Evolutionary conservation across 2,888 invertebrate species (phyloP), one percentile per base, ranked within the genome.

Genomic region (Lasioglossum oenotherae): DNA sequence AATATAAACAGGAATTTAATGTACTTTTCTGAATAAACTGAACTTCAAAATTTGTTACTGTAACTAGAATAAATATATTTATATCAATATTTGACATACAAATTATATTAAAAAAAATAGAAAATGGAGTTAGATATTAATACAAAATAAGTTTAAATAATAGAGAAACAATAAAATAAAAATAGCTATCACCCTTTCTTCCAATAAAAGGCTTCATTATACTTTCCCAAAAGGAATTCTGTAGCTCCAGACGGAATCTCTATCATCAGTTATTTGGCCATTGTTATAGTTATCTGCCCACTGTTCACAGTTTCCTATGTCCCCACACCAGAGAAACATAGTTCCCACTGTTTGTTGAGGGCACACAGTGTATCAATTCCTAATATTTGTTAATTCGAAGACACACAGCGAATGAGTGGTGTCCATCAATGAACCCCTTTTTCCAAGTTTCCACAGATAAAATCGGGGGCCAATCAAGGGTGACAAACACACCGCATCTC

Each of bases 311-410:
- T 64, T 44, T 16, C 16, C 53, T 8, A 23, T 64, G 16, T 57
- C 41, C 53, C 49, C 64, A 31, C 14, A 16, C 31, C 64, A 64
- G 64, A 73, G 71, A 57, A 12, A 64, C 35, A 57, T 53, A 5
- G 69, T 23, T 41, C 46, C n/a, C 10, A 53, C 49, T 81, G 49
- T 83, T 81, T 83, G 46, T 49, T 31, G 44, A 60, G 23, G 16
- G 16, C 27, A 80, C 44, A 35, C 69, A 27, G 44, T 16, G 19
- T 57, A 73, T 49, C 81, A 60, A 46, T 81, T 78, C 67, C 57
- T 78, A 82, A 79, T 82, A 82, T 82, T 82, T 82, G 49, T 79
- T 72, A 79, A 79, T 82, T 57, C n/a, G 46, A 64, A 60, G 77
- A 73, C 64, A 80, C 53, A 82, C 64, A 38, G n/a, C 12, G n/a